phyloP scores from a whole-genome alignment of 2,888 invertebrate genomes.

The Furcula furcula region DNA sequence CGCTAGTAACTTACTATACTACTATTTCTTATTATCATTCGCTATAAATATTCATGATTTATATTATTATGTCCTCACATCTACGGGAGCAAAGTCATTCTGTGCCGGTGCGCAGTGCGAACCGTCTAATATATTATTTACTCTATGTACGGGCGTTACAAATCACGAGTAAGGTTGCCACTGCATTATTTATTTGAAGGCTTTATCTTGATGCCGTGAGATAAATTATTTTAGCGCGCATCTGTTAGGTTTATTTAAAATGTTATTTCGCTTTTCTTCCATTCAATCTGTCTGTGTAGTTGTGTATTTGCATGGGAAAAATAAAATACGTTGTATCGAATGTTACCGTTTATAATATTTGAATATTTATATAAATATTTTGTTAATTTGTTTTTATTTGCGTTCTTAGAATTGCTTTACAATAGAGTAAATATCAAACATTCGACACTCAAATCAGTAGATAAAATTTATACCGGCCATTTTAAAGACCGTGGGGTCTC shows the following conservation, averaged over 20 bases:
- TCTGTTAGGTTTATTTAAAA: not conserved
- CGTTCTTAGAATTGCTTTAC: no score
- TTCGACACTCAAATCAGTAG: no score
- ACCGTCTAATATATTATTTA: conserved; percentile 16
- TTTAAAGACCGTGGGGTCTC: no score
- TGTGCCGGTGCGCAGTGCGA: not conserved
- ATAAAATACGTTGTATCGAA: no score
- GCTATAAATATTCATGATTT: conserved; percentile 21
- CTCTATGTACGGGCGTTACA: conserved; percentile 8
- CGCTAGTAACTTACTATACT: no score
- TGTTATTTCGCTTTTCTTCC: not conserved
- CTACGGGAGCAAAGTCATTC: conserved; percentile 9
- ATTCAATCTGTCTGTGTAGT: no score
- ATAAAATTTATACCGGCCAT: no score
- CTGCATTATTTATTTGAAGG: conserved; percentile 16
- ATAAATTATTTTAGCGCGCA: conserved; percentile 2
- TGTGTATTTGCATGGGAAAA: no score
- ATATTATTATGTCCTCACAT: conserved; percentile 12
- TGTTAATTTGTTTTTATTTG: no score
- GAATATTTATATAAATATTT: no score
- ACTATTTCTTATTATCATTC: not conserved
- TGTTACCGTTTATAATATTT: no score
- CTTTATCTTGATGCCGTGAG: conserved; percentile 8
- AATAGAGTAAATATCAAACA: no score
- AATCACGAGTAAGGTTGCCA: conserved; percentile 17